These are phyloP conservation scores for Enoplosus armatus DNA, from an alignment of 2,797 vertebrate species.

Conservation along the genomic window DNA sequence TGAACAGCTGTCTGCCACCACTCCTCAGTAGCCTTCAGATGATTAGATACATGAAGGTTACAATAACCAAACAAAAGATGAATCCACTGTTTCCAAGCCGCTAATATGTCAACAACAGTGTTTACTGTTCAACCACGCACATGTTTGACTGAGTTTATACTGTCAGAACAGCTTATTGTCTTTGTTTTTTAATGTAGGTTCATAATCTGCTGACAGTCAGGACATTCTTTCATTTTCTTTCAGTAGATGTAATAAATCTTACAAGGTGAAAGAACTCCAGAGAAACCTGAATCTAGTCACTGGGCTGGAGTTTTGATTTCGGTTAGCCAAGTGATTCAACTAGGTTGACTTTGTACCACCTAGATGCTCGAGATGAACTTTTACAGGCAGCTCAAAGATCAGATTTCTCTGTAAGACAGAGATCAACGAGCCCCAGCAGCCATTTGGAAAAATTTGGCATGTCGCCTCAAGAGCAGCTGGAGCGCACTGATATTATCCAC, in stretches of 20 bases:
- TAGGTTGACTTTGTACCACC: not conserved
- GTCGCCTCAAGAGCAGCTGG: slow-evolving; percentile 33
- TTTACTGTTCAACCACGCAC: not conserved
- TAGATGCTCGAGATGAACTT: not conserved
- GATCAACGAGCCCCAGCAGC: not conserved
- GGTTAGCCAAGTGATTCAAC: not conserved
- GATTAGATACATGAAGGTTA: slow-evolving; percentile 50
- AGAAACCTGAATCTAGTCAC: not conserved
- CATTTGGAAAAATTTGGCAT: not conserved
- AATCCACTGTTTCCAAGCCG: not conserved
- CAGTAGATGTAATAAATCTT: not conserved
- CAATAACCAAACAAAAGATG: slow-evolving; percentile 2
- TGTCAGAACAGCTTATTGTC: not conserved
- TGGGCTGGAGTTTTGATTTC: no score
- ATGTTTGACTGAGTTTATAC: not conserved
- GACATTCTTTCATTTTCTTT: no score
- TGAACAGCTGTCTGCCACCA: slow-evolving; percentile 61
- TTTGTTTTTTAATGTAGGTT: not conserved
- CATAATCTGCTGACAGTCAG: not conserved
- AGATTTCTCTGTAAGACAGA: not conserved
- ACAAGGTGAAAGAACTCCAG: not conserved
- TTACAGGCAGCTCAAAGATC: not conserved
- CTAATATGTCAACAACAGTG: not conserved
- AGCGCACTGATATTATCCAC: slow-evolving; percentile 13
- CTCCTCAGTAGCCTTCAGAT: slow-evolving; percentile 40